A percentile compares a stretch with the other conserved stretches of the same genome.
These are phyloP conservation scores for Galerucella pusilla DNA, from an alignment of 2,888 invertebrate species.

Conservation along the genomic window DNA sequence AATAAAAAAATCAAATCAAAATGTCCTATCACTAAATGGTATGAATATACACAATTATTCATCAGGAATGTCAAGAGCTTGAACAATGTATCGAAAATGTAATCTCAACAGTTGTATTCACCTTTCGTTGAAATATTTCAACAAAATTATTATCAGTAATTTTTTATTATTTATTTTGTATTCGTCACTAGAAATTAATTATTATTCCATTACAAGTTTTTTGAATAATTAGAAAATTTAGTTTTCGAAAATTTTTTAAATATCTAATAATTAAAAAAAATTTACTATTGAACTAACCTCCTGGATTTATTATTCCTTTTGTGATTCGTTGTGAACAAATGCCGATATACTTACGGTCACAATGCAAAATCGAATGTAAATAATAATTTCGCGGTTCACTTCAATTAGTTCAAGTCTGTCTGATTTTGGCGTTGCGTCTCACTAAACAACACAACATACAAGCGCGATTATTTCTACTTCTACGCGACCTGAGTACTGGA, in stretches of 20 bases:
- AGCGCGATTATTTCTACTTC: constrained; percentile 8
- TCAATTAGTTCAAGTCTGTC: constrained; percentile 2
- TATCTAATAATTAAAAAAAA: not conserved
- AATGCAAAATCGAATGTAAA: not conserved
- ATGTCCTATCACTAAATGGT: too few relatives aligned
- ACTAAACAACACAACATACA: constrained; percentile 3
- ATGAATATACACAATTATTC: too few relatives aligned
- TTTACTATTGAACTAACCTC: not conserved
- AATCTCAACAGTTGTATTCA: too few relatives aligned
- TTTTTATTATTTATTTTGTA: too few relatives aligned
- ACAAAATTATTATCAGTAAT: too few relatives aligned
- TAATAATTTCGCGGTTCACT: not conserved
- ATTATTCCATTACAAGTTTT: too few relatives aligned
- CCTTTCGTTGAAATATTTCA: too few relatives aligned
- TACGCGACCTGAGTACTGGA: constrained; percentile 13
- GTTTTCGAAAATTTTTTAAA: not conserved
- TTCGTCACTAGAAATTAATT: too few relatives aligned
- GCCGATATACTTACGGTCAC: not conserved
- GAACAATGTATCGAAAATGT: too few relatives aligned
- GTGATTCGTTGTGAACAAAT: not conserved
- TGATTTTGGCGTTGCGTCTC: constrained; percentile 13
- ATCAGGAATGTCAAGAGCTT: too few relatives aligned
- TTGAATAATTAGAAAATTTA: not conserved
- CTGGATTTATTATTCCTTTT: not conserved
- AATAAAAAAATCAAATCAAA: too few relatives aligned